A percentile compares a stretch with the other conserved stretches of the same genome.
phyloP scores from a whole-genome alignment of 2,797 vertebrate species.

The Arvicola amphibius region DNA sequence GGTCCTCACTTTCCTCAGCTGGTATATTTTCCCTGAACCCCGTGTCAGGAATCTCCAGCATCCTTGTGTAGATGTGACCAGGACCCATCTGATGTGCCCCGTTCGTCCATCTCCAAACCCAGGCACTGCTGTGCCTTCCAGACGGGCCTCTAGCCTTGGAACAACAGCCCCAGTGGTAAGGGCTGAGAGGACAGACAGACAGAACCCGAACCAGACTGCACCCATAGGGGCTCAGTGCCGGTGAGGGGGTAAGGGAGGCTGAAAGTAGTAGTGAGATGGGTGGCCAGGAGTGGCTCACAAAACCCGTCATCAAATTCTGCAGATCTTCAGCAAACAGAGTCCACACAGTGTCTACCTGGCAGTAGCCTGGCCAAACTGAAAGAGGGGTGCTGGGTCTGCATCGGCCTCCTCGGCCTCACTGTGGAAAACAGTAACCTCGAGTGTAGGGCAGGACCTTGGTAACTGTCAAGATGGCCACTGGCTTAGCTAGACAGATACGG shows the following conservation, averaged over 20 bases:
- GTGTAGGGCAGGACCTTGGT: not conserved
- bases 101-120: not conserved
- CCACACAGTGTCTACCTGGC: not conserved
- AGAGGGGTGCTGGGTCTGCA: not conserved
- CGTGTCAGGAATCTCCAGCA: not conserved
- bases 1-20: not conserved
- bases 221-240: not conserved
- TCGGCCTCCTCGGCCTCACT: not conserved
- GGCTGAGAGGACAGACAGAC: not conserved
- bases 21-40: not conserved
- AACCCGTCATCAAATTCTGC: not conserved
- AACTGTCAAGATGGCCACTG: not conserved
- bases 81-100: not conserved
- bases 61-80: not conserved
- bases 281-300: fast-evolving
- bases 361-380: not conserved
- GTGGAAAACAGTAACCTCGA: not conserved
- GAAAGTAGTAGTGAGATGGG: not conserved
- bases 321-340: not conserved
- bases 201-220: not conserved
- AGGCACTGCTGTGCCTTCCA: not conserved
- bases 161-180: too few species aligned
- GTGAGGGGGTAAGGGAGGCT: not conserved
- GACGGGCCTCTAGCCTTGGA: not conserved
- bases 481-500: not conserved